Evolutionary conservation across 2,797 vertebrate genomes (phyloP).

Genomic region (Poecilia velifera): DNA sequence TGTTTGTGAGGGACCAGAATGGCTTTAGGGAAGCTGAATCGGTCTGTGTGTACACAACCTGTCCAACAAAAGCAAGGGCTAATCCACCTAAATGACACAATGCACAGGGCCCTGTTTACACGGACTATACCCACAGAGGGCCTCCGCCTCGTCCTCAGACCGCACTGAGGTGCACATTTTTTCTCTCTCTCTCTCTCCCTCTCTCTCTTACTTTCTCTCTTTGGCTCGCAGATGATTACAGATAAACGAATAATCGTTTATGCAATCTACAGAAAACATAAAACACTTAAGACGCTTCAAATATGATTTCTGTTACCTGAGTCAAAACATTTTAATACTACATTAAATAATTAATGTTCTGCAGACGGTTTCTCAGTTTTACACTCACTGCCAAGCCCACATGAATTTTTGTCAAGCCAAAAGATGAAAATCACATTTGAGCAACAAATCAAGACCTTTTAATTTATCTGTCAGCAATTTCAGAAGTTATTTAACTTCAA

Average conservation of each 20-base stretch:
- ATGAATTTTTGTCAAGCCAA: background rate
- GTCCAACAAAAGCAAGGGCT: conserved; percentile 77
- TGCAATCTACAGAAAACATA: background rate
- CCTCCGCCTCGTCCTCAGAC: conserved; percentile 59
- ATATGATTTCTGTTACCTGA: background rate
- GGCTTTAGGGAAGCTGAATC: conserved; percentile 76
- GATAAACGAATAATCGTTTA: conserved; percentile 5
- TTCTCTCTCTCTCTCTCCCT: background rate
- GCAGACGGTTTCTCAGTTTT: background rate
- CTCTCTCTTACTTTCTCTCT: background rate
- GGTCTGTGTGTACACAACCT: conserved; percentile 74
- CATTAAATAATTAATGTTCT: background rate
- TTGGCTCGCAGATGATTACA: conserved; percentile 26
- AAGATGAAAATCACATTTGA: background rate
- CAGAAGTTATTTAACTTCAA: background rate
- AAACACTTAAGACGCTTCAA: background rate
- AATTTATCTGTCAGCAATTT: background rate
- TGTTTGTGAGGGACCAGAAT: conserved; percentile 67
- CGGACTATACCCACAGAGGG: conserved; percentile 71
- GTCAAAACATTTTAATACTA: background rate
- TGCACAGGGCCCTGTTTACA: conserved; percentile 81
- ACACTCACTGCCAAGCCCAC: conserved; percentile 1
- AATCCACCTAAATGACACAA: conserved; percentile 83
- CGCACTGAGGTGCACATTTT: conserved; percentile 41
- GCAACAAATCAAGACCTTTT: background rate